phyloP scores from a whole-genome alignment of 2,797 vertebrate species.

The Choloepus didactylus region DNA sequence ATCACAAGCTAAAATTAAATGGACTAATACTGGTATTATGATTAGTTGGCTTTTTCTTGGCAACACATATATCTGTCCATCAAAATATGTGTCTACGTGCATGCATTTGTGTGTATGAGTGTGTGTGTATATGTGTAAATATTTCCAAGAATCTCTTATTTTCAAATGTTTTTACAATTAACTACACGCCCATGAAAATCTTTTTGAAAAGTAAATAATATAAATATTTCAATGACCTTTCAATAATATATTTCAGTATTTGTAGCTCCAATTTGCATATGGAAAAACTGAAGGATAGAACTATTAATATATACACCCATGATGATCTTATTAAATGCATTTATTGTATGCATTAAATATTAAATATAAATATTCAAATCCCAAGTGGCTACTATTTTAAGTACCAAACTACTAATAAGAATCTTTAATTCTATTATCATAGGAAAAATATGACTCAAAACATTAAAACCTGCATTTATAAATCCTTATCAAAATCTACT shows the following conservation, averaged over 20 bases:
- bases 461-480: background rate
- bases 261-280: background rate
- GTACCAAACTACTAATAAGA: background rate
- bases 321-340: background rate
- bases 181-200: background rate
- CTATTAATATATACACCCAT: background rate
- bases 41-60: background rate
- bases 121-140: background rate
- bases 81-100: background rate
- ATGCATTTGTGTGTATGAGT: background rate
- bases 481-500: background rate
- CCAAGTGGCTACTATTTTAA: background rate
- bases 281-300: background rate
- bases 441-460: conserved; percentile 8
- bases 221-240: background rate
- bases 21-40: background rate
- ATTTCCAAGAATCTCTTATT: background rate
- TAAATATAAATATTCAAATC: background rate
- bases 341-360: background rate
- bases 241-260: background rate
- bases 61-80: background rate
- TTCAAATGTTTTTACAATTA: conserved; percentile 16
- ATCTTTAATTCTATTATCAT: background rate
- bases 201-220: conserved; percentile 9
- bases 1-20: conserved; percentile 41